Conservation (phyloP, 2,888 invertebrate genomes). For the Horisme vitalbata region DNA sequence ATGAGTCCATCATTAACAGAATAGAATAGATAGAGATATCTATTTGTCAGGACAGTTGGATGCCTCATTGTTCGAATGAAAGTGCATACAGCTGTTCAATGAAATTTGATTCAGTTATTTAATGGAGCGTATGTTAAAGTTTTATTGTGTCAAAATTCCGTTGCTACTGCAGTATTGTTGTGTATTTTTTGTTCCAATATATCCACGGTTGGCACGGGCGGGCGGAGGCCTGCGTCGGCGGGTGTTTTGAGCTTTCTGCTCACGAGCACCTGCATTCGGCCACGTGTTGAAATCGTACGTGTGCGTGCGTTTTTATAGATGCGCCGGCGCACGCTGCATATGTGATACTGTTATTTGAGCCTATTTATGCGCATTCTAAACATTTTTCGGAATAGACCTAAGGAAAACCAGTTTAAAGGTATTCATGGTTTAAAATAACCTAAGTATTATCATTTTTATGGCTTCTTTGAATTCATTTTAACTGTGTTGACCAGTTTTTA, state of each 20-base stretch:
- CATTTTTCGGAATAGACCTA: conserved; percentile 32
- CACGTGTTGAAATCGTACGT: conserved; percentile 42
- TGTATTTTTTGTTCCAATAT: conserved; percentile 42
- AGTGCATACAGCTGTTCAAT: conserved; percentile 68
- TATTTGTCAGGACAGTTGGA: conserved; percentile 50
- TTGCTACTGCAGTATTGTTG: conserved; percentile 41
- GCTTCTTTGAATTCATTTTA: conserved; percentile 10
- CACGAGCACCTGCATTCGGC: conserved; percentile 44
- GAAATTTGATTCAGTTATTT: conserved; percentile 70
- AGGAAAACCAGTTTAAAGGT: conserved; percentile 31
- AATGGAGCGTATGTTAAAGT: conserved; percentile 66
- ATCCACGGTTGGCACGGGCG: conserved; percentile 34
- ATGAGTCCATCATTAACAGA: conserved; percentile 24
- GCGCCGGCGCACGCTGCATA: conserved; percentile 33
- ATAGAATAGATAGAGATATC: conserved; percentile 44
- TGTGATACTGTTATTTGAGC: conserved; percentile 36
- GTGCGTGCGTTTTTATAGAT: conserved; percentile 45
- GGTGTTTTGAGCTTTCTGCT: conserved; percentile 38
- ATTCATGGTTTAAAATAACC: conserved; percentile 18
- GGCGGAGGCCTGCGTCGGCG: conserved; percentile 31
- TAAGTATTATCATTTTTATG: conserved; percentile 23
- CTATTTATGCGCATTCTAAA: conserved; percentile 36
- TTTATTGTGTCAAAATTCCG: conserved; percentile 47
- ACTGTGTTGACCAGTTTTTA: neutral
- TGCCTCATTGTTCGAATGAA: conserved; percentile 55